Conservation (phyloP, 2,797 vertebrate genomes). For the Podargus strigoides region DNA sequence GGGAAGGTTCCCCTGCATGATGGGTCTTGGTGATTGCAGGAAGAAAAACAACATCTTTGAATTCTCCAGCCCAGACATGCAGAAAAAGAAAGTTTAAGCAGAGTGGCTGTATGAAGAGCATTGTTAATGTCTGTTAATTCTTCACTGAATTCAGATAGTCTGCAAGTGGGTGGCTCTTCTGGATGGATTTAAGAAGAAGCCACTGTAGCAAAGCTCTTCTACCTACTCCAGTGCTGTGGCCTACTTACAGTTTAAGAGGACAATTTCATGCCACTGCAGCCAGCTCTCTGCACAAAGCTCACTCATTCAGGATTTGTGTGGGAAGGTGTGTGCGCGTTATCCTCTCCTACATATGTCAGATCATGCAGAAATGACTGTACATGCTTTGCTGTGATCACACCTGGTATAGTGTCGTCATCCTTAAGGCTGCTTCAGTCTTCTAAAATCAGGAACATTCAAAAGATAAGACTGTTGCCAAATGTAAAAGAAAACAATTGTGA, state of each 20-base stretch:
- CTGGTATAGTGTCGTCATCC: neutral
- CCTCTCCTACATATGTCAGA: neutral
- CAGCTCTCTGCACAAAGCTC: neutral
- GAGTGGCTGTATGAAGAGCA: neutral
- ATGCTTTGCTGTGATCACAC: neutral
- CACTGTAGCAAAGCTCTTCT: neutral
- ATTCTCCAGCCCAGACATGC: neutral
- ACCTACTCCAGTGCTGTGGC: neutral
- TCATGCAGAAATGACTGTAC: neutral
- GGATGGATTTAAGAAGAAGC: neutral
- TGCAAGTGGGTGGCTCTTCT: neutral
- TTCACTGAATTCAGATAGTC: neutral
- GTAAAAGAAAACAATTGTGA: neutral
- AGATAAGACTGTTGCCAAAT: neutral
- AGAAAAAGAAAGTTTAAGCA: neutral
- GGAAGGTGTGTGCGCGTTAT: neutral
- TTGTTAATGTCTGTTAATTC: neutral
- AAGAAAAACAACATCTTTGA: neutral
- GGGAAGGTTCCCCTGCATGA: fast-evolving
- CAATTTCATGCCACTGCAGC: neutral
- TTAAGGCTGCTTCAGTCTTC: neutral
- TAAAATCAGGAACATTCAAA: neutral
- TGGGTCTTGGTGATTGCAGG: neutral
- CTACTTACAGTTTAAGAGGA: slow-evolving; percentile 11
- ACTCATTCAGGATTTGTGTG: neutral